Percentiles rank a stretch among this genome's conserved stretches.
phyloP scores from a whole-genome alignment of 2,888 invertebrate genomes.

The Apeira syringaria region DNA sequence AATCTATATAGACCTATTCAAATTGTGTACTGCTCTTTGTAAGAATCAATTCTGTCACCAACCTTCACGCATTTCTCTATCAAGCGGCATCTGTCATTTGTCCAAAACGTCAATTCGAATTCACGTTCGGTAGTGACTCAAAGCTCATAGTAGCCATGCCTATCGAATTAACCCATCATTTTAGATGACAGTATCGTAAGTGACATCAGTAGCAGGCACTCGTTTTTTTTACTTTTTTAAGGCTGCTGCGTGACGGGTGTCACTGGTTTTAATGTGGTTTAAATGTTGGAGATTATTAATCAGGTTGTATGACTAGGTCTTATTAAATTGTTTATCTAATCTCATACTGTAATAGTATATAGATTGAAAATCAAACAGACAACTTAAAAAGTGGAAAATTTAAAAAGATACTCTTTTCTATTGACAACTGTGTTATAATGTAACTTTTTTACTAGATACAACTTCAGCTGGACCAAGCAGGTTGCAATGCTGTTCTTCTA shows the following conservation, averaged over 20 bases:
- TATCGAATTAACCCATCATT: constrained; percentile 74
- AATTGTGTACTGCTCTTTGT: too few species aligned
- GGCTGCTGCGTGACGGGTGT: constrained; percentile 46
- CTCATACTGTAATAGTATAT: too few species aligned
- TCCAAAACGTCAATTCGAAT: constrained; percentile 53
- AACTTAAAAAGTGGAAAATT: too few species aligned
- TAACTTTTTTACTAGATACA: too few species aligned
- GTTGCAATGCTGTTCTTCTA: too few species aligned
- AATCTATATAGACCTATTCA: too few species aligned
- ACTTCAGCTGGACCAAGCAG: too few species aligned
- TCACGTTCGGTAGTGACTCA: constrained; percentile 52
- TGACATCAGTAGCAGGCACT: constrained; percentile 65
- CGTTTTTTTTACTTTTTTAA: constrained; percentile 52
- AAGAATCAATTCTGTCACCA: constrained; percentile 29
- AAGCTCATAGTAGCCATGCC: constrained; percentile 45
- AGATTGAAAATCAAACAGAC: too few species aligned
- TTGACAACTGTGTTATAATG: too few species aligned
- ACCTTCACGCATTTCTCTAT: constrained; percentile 18
- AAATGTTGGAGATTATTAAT: constrained; percentile 18
- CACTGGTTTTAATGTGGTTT: constrained; percentile 34
- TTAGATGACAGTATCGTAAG: constrained; percentile 56
- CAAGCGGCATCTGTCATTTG: constrained; percentile 42
- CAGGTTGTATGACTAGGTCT: neutral
- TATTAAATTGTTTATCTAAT: neutral
- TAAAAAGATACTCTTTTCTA: too few species aligned